Percentiles rank a stretch among this genome's conserved stretches.
phyloP scores from a whole-genome alignment of 2,113 vertebrate genomes.

The Microtus ochrogaster region DNA sequence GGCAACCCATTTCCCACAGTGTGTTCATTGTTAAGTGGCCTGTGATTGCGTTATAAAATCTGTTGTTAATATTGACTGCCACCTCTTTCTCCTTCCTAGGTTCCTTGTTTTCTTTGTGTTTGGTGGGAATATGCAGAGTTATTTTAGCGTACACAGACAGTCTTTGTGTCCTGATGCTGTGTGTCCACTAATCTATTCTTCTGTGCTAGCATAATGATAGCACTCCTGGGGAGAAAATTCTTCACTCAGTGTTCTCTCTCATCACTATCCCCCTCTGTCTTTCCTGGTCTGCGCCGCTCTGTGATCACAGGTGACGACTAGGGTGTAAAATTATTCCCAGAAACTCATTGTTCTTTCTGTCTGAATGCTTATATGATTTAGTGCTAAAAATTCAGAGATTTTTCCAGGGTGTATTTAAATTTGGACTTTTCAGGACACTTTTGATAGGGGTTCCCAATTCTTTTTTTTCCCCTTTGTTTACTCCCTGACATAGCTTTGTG shows the following conservation, averaged over 20 bases:
- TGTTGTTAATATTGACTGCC: neutral
- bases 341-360: constrained; percentile 8
- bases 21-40: neutral
- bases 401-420: neutral
- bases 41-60: neutral
- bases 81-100: neutral
- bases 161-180: too few species aligned
- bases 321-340: constrained; percentile 6
- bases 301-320: neutral
- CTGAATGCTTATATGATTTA: neutral
- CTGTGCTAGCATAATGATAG: neutral
- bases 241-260: neutral
- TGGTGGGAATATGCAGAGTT: neutral
- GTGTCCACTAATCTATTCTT: neutral
- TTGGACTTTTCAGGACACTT: neutral
- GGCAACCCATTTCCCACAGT: neutral
- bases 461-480: neutral
- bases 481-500: neutral
- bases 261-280: neutral
- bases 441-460: neutral
- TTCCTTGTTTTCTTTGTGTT: neutral
- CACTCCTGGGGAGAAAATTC: neutral
- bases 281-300: neutral
- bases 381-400: neutral
- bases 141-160: neutral